phyloP scores from a whole-genome alignment of 92 coral and sea anemone species.

The Palythoa grandiflora region DNA sequence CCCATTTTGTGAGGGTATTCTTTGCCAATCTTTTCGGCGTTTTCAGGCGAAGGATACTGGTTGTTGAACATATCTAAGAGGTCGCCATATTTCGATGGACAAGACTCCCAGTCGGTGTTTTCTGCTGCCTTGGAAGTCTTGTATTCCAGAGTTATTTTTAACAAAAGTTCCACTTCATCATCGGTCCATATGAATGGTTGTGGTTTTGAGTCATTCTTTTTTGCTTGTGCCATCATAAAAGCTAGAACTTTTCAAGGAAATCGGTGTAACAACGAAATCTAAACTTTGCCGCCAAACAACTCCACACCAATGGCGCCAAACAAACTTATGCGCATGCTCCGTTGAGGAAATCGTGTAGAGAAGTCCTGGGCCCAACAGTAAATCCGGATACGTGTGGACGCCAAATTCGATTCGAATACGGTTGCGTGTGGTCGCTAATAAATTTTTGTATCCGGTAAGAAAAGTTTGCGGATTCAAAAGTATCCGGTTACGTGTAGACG shows the following conservation, averaged over 20 bases:
- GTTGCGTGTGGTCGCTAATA: constrained; percentile 44
- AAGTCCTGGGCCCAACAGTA: constrained; percentile 54
- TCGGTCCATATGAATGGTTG: constrained; percentile 25
- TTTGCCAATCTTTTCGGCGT: constrained; percentile 2
- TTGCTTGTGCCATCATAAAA: constrained; percentile 29
- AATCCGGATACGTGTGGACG: constrained; percentile 62
- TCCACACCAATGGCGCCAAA: constrained; percentile 44
- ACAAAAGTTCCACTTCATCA: neutral
- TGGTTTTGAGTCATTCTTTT: constrained; percentile 28
- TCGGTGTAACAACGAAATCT: constrained; percentile 35
- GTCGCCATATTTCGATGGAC: constrained; percentile 10
- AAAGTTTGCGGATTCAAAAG: constrained; percentile 25
- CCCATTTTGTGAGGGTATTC: constrained; percentile 6
- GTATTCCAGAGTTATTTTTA: neutral
- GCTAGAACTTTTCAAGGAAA: constrained; percentile 25
- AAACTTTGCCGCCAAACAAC: constrained; percentile 32
- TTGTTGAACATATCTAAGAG: constrained; percentile 1
- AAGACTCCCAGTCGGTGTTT: constrained; percentile 11
- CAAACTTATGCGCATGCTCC: constrained; percentile 50
- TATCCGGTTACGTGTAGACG: constrained; percentile 30
- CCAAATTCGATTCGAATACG: constrained; percentile 56
- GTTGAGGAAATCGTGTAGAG: constrained; percentile 54
- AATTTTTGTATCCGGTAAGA: constrained; percentile 47
- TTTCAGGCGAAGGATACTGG: constrained; percentile 3
- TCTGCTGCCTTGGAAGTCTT: constrained; percentile 2